Percentiles rank a stretch among this genome's conserved stretches.
phyloP scores from a whole-genome alignment of 2,113 vertebrate species.

The Crotophaga sulcirostris region DNA sequence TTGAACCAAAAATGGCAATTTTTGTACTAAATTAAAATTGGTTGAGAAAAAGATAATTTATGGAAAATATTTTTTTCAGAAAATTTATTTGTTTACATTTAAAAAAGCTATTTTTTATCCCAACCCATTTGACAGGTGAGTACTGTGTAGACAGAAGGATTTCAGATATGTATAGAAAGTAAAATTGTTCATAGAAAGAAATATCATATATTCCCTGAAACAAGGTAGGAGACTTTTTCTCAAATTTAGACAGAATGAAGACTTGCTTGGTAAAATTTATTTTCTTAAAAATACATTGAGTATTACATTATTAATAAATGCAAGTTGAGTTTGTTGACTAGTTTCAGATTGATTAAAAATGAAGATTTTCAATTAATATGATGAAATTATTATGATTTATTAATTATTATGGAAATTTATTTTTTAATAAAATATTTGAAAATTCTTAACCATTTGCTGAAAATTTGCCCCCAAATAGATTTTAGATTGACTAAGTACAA shows the following conservation, averaged over 20 bases:
- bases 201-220: not conserved
- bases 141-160: not conserved
- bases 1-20: not conserved
- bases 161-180: not conserved
- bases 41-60: not conserved
- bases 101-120: not conserved
- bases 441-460: not conserved
- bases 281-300: not conserved
- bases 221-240: not conserved
- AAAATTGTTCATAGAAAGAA: not conserved
- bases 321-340: not conserved
- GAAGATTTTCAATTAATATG: not conserved
- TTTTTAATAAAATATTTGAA: not conserved
- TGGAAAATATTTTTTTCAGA: not conserved
- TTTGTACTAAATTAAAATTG: not conserved
- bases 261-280: not conserved
- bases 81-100: not conserved
- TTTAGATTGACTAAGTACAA: not conserved
- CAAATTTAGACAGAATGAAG: not conserved
- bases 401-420: not conserved
- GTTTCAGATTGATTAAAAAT: not conserved
- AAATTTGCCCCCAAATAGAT: not conserved
- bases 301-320: not conserved
- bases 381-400: not conserved
- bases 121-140: not conserved